A percentile compares a stretch with the other conserved stretches of the same genome.
Conservation (phyloP, 1,140 invertebrate species). For the Proctacanthus coquilletti region DNA sequence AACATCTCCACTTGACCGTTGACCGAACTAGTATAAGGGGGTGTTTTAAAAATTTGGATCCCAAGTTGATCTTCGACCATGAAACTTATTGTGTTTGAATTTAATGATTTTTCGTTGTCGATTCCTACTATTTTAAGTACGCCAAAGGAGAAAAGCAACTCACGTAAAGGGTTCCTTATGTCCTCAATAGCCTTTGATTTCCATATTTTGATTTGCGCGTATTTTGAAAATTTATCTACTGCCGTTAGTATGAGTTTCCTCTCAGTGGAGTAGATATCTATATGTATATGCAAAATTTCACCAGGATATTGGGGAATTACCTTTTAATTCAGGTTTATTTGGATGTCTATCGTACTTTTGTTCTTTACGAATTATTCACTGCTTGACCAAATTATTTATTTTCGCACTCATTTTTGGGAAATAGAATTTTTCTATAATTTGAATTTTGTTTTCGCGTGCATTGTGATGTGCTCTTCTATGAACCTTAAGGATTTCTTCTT, state of each 20-base stretch:
- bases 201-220: slow-evolving; percentile 5
- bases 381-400: neutral
- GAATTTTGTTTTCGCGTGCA: slow-evolving; percentile 3
- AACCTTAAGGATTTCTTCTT: slow-evolving; percentile 1
- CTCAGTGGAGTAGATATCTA: slow-evolving; percentile 2
- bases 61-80: slow-evolving; percentile 6
- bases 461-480: slow-evolving; percentile 7
- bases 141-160: slow-evolving; percentile 6
- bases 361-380: slow-evolving; percentile 6
- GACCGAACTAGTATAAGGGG: slow-evolving; percentile 3
- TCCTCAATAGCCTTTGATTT: slow-evolving; percentile 9
- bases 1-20: slow-evolving; percentile 11
- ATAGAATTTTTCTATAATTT: slow-evolving; percentile 6
- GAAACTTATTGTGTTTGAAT: slow-evolving; percentile 3
- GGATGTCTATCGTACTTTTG: slow-evolving; percentile 9
- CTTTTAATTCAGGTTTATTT: slow-evolving; percentile 1
- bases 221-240: slow-evolving; percentile 11
- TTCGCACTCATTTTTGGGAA: slow-evolving; percentile 5
- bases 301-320: slow-evolving; percentile 5
- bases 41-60: slow-evolving; percentile 4
- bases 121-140: slow-evolving; percentile 5
- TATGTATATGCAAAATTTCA: slow-evolving; percentile 9
- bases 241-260: slow-evolving; percentile 5
- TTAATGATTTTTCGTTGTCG: slow-evolving; percentile 9
- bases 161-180: slow-evolving; percentile 3